Evolutionary conservation across 2,113 vertebrate species (phyloP), one percentile per base, ranked within the genome.

Genomic region (Mystacornis crossleyi): DNA sequence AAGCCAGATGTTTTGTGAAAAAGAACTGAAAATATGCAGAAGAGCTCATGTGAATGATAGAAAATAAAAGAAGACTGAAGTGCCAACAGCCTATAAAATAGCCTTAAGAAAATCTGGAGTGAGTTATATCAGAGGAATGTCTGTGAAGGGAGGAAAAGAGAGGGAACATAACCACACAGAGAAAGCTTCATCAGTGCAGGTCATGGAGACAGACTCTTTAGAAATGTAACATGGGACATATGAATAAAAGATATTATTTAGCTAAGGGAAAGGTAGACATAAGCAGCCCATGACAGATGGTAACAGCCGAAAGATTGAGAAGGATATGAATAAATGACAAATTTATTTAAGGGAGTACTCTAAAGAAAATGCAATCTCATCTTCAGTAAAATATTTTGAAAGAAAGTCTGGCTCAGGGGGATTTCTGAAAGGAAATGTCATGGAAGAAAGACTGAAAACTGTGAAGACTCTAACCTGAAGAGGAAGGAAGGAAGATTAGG

Each of bases 91-190:
- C 43, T 94, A 84, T 84, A 81, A 95, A 94, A 84, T 9, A 91
- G 36, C 48, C 61, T 78, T 55, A 91, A 83, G 81, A 91, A 97
- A 94, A 93, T 74, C 65, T 87, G 77, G 91, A 89, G 25, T 48
- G 57, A 95, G 57, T 95, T 94, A 82, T 26, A 57, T 36, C n/a
- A 85, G 42, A 89, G 34, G 77, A 93, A 93, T 65, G 50, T 38
- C n/a, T 72, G 45, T 82, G 62, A 95, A 96, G 48, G 29, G 45
- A 95, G n/a, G 57, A 89, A 80, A 90, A 83, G 58, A 92, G 21
- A 75, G 36, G 21, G 34, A 94, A 64, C n/a, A 40, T 42, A 90
- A 90, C 45, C 57, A 82, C 70, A 85, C 7, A 62, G 66, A 79
- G 36, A 61, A 92, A 81, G 25, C 25, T 57, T 88, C 43, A 42